These are phyloP conservation scores for Pomatostomus ruficeps DNA, from an alignment of 2,113 vertebrate genomes.

Conservation along the genomic window DNA sequence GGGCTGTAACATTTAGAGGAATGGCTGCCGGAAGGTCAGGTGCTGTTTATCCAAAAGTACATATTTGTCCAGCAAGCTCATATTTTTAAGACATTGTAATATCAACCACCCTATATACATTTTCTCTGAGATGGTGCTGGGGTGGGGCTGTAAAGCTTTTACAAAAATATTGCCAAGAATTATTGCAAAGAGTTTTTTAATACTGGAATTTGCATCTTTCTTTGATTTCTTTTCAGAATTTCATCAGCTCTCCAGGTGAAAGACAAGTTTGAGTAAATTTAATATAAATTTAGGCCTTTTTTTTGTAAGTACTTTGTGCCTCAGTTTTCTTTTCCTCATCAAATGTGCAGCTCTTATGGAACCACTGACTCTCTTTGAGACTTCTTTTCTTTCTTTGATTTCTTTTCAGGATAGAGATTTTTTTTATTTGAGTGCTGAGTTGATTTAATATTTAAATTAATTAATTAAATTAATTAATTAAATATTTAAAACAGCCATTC, in stretches of 20 bases:
- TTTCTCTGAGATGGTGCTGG: neutral
- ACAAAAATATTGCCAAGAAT: neutral
- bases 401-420: neutral
- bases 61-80: slow-evolving; percentile 67
- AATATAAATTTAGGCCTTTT: neutral
- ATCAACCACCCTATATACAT: slow-evolving; percentile 1
- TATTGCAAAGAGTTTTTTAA: neutral
- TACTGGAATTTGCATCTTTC: neutral
- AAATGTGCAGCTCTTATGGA: neutral
- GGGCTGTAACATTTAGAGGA: slow-evolving; percentile 74
- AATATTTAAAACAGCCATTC: neutral
- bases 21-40: slow-evolving; percentile 57
- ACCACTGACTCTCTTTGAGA: neutral
- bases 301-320: neutral
- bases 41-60: slow-evolving; percentile 57
- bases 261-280: neutral
- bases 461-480: no score
- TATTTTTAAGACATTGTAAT: slow-evolving; percentile 49
- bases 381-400: no score
- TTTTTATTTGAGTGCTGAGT: neutral
- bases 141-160: neutral
- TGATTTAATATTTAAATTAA: no score
- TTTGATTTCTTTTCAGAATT: no score
- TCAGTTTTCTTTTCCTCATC: neutral
- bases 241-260: neutral